Evolutionary conservation across 2,797 vertebrate genomes (phyloP).

Genomic region (Danio tinwini): DNA sequence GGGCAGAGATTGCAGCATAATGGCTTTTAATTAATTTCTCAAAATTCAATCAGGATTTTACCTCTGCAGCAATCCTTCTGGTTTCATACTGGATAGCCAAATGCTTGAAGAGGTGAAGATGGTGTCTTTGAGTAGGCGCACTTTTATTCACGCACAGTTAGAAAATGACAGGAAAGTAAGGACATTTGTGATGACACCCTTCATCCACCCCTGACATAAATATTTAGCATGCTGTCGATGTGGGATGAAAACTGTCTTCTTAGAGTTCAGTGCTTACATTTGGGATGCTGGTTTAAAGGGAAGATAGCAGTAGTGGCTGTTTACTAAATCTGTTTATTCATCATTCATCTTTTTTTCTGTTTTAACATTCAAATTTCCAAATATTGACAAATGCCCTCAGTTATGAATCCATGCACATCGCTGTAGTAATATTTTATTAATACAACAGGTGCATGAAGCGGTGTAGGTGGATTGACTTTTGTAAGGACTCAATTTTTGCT

Average conservation of each 20-base stretch:
- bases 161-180: conserved; percentile 11
- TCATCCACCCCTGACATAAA: conserved; percentile 37
- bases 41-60: conserved; percentile 76
- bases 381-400: background rate
- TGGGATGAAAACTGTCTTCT: conserved; percentile 31
- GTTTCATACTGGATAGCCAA: conserved; percentile 18
- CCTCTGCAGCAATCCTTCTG: conserved; percentile 62
- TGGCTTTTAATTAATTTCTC: conserved; percentile 77
- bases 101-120: conserved; percentile 7
- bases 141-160: background rate
- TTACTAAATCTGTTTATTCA: background rate
- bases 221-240: conserved; percentile 17
- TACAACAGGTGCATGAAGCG: background rate
- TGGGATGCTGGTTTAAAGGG: background rate
- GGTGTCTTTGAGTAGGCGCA: conserved; percentile 9
- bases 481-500: no score
- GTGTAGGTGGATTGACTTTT: background rate
- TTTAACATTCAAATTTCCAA: background rate
- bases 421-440: background rate
- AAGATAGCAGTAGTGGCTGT: background rate
- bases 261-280: conserved; percentile 25
- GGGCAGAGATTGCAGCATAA: conserved; percentile 55
- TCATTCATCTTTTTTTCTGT: background rate
- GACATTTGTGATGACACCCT: conserved; percentile 4
- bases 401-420: background rate